Evolutionary conservation across 2,888 invertebrate genomes (phyloP), one percentile per base, ranked within the genome.

Genomic region (Sminthurinus aureus): DNA sequence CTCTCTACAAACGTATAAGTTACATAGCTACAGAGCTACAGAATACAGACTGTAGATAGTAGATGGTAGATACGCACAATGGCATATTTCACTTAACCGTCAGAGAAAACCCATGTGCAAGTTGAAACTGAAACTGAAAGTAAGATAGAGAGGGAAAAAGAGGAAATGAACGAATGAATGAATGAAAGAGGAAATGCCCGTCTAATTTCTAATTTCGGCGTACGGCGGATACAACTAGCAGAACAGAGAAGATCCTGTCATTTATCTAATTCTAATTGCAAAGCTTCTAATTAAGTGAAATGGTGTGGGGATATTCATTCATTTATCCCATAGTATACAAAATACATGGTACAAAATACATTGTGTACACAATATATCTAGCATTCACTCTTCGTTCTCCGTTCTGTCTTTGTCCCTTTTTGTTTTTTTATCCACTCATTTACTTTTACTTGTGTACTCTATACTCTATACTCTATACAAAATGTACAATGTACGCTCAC

Each of bases 201-300:
- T 58, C 58, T 58, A 58, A 13, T 58, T 15, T 58, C 13, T 58
- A 58, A 58, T 58, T 58, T 58, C 58, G 58, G 13, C 13, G 13
- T 58, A 15, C 58, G 58, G 58, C 58, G 58, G 58, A 58, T 58
- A 58, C 58, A 58, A 58, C 13, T 3, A 15, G 18, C 58, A 38
- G 38, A 38, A 38, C 58, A 58, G 58, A 15, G 58, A 58, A 58
- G 58, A 58, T 58, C 58, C 58, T 58, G 58, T 58, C 58, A 58
- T 58, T 58, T 58, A 18, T 58, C 13, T 58, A 58, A 58, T 58
- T 58, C 58, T 58, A 13, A 58, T 58, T 69, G 38, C 69, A 22
- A 69, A 69, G 69, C 69, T 20, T 64, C 69, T 69, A 69, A 69
- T 69, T 69, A 69, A 69, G 69, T 69, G 20, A n/a, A 69, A 69